Evolutionary conservation across 2,888 invertebrate genomes (phyloP).

Genomic region (Lasioglossum oenotherae): DNA sequence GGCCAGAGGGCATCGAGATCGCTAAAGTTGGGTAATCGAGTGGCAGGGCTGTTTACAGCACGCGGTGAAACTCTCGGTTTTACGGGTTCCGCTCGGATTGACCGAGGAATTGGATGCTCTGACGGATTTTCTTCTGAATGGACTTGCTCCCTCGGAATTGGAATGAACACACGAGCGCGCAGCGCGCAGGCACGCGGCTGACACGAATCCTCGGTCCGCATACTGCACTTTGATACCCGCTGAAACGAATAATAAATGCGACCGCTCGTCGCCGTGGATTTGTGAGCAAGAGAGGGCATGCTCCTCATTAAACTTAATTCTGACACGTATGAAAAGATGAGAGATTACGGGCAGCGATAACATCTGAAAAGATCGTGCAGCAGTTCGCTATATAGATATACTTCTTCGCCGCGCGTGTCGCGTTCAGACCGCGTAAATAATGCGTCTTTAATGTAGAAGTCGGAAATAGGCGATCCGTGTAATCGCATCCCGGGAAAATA

Average conservation of each 20-base stretch:
- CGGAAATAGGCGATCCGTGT: background rate
- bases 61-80: background rate
- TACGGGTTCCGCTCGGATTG: background rate
- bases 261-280: background rate
- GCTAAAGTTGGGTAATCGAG: conserved; percentile 33
- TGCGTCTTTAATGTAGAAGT: background rate
- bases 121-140: background rate
- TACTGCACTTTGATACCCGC: conserved; percentile 1
- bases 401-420: background rate
- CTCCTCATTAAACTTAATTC: conserved; percentile 11
- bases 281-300: background rate
- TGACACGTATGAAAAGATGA: background rate
- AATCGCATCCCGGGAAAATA: background rate
- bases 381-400: background rate
- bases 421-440: background rate
- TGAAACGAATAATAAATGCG: conserved; percentile 8
- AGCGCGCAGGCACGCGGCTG: background rate
- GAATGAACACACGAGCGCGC: background rate
- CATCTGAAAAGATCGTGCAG: background rate
- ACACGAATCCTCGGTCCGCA: background rate
- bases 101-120: conserved; percentile 21
- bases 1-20: conserved; percentile 18
- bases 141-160: background rate
- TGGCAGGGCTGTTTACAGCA: conserved; percentile 26
- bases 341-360: conserved; percentile 11